Evolutionary conservation across 2,797 vertebrate species (phyloP).

Genomic region (Neosilurus hyrtlii): DNA sequence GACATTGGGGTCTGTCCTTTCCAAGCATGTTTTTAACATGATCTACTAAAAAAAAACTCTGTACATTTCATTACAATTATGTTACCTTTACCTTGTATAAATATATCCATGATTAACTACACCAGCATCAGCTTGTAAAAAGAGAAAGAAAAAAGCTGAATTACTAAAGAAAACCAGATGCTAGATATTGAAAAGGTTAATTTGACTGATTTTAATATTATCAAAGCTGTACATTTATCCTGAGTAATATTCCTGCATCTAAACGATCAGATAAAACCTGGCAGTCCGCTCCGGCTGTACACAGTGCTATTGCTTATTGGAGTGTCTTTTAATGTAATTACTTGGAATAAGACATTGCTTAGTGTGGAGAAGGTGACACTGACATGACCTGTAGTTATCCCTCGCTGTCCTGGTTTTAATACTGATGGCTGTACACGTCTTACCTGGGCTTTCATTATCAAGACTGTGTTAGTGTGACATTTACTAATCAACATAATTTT

Average conservation of each 20-base stretch:
- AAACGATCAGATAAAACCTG: constrained; percentile 3
- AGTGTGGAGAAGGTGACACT: constrained; percentile 15
- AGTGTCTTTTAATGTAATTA: constrained; percentile 18
- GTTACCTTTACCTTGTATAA: not conserved
- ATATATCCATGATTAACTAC: not conserved
- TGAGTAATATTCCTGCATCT: not conserved
- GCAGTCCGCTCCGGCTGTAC: not conserved
- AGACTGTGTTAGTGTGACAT: constrained; percentile 19
- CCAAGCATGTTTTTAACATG: not conserved
- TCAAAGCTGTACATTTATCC: not conserved
- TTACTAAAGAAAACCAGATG: too few relatives aligned
- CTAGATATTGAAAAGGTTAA: not conserved
- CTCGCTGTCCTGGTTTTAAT: not conserved
- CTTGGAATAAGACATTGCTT: constrained; percentile 20
- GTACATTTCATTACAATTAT: not conserved
- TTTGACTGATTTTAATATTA: not conserved
- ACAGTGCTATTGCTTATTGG: not conserved
- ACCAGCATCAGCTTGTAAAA: not conserved
- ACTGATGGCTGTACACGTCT: not conserved
- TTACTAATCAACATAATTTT: constrained; percentile 39
- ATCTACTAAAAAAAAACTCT: not conserved
- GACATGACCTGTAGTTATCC: not conserved
- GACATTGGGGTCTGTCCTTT: too few relatives aligned
- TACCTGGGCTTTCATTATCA: constrained; percentile 2
- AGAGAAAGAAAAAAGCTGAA: not conserved